phyloP scores from a whole-genome alignment of 2,888 invertebrate genomes.

The Oscheius myriophilus region DNA sequence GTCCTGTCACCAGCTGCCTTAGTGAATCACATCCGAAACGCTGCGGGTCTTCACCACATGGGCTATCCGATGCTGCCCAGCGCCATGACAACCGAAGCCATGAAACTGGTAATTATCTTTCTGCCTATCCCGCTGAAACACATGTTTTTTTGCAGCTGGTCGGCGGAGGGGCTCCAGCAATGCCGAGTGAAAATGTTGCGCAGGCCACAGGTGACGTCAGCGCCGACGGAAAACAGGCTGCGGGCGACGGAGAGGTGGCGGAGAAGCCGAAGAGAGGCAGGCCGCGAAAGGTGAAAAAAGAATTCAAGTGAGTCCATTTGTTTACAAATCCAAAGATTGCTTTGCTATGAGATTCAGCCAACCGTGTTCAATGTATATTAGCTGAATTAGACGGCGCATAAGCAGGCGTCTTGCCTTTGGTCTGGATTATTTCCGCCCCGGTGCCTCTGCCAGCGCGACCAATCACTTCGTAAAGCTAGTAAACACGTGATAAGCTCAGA shows the following conservation, averaged over 20 bases:
- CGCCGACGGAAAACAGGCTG: background rate
- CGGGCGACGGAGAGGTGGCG: background rate
- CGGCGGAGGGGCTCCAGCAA: background rate
- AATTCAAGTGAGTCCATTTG: slow-evolving; percentile 41
- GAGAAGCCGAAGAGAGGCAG: slow-evolving; percentile 54
- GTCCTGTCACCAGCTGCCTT: too few relatives aligned
- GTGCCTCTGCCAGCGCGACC: too few relatives aligned
- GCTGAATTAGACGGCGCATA: too few relatives aligned
- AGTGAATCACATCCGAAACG: too few relatives aligned
- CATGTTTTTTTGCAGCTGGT: background rate
- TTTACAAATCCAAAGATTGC: background rate
- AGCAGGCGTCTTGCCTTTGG: too few relatives aligned
- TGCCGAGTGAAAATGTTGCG: slow-evolving; percentile 4
- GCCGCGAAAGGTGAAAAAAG: slow-evolving; percentile 53
- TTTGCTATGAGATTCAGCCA: background rate
- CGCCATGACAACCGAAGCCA: background rate
- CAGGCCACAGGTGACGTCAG: background rate
- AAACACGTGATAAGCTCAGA: too few relatives aligned
- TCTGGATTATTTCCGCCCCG: too few relatives aligned
- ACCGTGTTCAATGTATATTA: too few relatives aligned
- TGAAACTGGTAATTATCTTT: background rate
- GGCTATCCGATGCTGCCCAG: too few relatives aligned
- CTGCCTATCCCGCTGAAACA: too few relatives aligned
- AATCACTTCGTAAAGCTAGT: too few relatives aligned
- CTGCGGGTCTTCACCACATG: too few relatives aligned